Evolutionary conservation across 2,797 vertebrate species (phyloP).

Genomic region (Pempheris klunzingeri): DNA sequence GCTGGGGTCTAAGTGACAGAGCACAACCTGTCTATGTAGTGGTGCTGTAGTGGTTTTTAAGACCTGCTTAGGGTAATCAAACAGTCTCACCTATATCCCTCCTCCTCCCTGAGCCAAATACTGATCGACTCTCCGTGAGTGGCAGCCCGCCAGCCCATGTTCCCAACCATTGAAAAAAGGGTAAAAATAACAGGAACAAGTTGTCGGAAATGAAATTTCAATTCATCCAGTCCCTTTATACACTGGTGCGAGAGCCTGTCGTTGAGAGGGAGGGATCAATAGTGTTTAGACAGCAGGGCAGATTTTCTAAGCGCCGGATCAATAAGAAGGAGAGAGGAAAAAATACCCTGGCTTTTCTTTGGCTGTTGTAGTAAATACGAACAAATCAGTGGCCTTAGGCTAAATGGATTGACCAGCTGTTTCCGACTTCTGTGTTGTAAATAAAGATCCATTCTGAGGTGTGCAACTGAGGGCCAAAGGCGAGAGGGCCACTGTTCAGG

Average conservation of each 20-base stretch:
- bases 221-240: constrained; percentile 95
- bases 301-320: constrained; percentile 94
- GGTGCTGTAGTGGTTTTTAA: constrained; percentile 33
- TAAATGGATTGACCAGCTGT: constrained; percentile 93
- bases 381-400: constrained; percentile 94
- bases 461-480: constrained; percentile 81
- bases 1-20: constrained; percentile 33
- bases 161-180: constrained; percentile 81
- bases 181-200: constrained; percentile 94
- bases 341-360: constrained; percentile 89
- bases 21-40: constrained; percentile 22
- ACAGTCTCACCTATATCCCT: constrained; percentile 57
- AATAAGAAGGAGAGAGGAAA: constrained; percentile 91
- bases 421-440: constrained; percentile 89
- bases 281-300: constrained; percentile 96
- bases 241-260: constrained; percentile 88
- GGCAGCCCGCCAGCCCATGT: constrained; percentile 79
- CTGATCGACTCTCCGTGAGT: constrained; percentile 83
- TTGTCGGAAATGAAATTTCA: constrained; percentile 96
- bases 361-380: constrained; percentile 90
- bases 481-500: constrained; percentile 68
- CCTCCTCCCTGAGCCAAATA: constrained; percentile 67
- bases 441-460: constrained; percentile 88
- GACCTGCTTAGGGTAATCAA: constrained; percentile 53
- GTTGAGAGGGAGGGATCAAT: constrained; percentile 92